Base-by-base conservation (phyloP, 2,888 invertebrate species). In the Cynaeus angustus region DNA sequence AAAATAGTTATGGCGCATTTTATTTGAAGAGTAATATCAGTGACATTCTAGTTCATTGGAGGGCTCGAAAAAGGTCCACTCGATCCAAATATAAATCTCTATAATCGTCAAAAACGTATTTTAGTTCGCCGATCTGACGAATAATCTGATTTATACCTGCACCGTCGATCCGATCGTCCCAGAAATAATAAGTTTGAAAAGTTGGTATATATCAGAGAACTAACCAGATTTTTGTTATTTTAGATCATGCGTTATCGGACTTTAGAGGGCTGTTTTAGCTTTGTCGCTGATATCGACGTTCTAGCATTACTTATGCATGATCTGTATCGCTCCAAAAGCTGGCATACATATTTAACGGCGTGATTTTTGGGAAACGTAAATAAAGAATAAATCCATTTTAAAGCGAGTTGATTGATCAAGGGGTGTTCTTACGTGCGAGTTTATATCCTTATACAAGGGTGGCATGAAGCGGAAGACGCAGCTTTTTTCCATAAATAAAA, bases 321-420 rank as follows among this genome's bases (percentile, higher is more conserved):
- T 50, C 48, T 50, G 61, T 61, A 50, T 61, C 61, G 61, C 21
- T 61, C 59, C 59, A 43, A 45, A 21, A 61, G 48, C 45, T 61
- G 28, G 37, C 59, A 59, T 59, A 59, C 46, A 61, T 61, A 61
- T 61, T 61, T 61, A 61, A 61, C 46, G 61, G 48, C 37, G 37
- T 61, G 61, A 61, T 61, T 61, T 61, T 61, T 50, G 37, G 38
- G 33, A 41, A 50, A 61, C 61, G 61, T 50, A 61, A 61, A 61
- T 61, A 50, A 61, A 61, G 50, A 61, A 61, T 61, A 61, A 61
- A 61, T 61, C 46, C 50, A 61, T 61, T 61, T 61, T 50, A 61
- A 61, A 61, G 48, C 37, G 37, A 50, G 45, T 38, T 61, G 61
- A 61, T 61, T 48, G 61, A 61, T 61, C 45, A 45, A 59, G 46